Percentiles rank a stretch among this genome's conserved stretches.
phyloP scores from a whole-genome alignment of 1,140 invertebrate species.

The Metaphire vulgaris region DNA sequence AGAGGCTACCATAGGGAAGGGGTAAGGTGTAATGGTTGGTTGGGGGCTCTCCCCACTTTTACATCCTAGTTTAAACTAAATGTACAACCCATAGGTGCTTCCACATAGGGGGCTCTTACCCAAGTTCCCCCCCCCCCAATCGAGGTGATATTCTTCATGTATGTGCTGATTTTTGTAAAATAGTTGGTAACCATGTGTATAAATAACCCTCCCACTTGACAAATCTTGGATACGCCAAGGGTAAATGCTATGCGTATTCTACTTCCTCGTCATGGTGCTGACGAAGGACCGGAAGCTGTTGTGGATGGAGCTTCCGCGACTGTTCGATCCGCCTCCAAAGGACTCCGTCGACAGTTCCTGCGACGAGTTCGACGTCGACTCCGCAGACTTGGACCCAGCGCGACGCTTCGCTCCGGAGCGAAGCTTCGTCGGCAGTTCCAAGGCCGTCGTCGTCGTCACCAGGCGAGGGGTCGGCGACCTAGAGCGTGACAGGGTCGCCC shows the following conservation, averaged over 20 bases:
- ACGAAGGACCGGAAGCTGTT: background rate
- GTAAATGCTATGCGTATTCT: background rate
- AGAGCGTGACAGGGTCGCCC: background rate
- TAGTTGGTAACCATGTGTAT: background rate
- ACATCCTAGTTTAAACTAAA: too few relatives aligned
- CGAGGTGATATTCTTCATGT: background rate
- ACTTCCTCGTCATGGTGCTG: background rate
- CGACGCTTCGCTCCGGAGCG: background rate
- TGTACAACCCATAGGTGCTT: too few relatives aligned
- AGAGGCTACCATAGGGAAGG: too few relatives aligned
- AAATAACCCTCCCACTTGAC: background rate
- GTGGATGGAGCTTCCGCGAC: background rate
- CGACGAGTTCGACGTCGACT: background rate
- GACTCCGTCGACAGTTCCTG: background rate
- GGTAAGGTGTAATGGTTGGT: background rate
- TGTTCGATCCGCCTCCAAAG: background rate
- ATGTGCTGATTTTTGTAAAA: background rate
- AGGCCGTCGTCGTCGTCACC: too few relatives aligned
- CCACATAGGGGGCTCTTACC: too few relatives aligned
- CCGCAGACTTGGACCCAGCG: background rate
- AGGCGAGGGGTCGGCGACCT: background rate
- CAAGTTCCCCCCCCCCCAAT: background rate
- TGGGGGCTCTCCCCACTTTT: background rate
- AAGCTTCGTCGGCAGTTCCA: background rate
- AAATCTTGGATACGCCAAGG: background rate